Evolutionary conservation across 2,888 invertebrate species (phyloP), one percentile per base, ranked within the genome.

Genomic region (Disparrhopalites patrizii): DNA sequence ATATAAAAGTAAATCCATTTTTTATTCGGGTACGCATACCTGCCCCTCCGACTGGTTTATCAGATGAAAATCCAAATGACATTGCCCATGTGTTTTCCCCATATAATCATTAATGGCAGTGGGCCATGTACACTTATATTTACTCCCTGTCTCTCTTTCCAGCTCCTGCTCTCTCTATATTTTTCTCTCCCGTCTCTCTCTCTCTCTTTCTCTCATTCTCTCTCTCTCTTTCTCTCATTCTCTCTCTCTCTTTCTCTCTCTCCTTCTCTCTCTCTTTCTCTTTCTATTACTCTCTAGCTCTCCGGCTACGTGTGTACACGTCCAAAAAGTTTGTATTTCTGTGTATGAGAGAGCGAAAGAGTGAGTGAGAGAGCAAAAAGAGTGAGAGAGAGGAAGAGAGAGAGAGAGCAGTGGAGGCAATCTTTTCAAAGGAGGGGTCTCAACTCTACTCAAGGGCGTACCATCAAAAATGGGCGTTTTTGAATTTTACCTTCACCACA

Each of bases 351-450:
- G 47, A 23, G 18, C 4, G 4, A 4, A 15, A 43, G 5, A 47
- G 47, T 3, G 20, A 18, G 47, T 8, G 47, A 38, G 62, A 43
- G 62, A 25, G 63, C n/a, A n/a, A n/a, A n/a, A n/a, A 43, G 28
- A 57, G 62, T 64, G 66, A 67, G 70, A 69, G 66, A 71, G 62
- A 61, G 60, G 47, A 64, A 62, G 61, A 57, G 65, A 62, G 66
- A 68, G 63, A 68, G 65, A 67, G 55, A 55, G 36, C 15, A 28
- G 5, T 4, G 23, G n/a, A 55, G 55, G 50, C 60, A 61, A 61
- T 61, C 60, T 61, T 50, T 61, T 30, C 50, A 28, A 72, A 50
- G 61, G 62, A 64, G 65, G 65, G 58, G 60, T 62, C 65, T 61
- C 58, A 47, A 57, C 62, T 56, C 62, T 36, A 65, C 51, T 52